Evolutionary conservation across 2,888 invertebrate genomes (phyloP).

Genomic region (Drosophila siamana): DNA sequence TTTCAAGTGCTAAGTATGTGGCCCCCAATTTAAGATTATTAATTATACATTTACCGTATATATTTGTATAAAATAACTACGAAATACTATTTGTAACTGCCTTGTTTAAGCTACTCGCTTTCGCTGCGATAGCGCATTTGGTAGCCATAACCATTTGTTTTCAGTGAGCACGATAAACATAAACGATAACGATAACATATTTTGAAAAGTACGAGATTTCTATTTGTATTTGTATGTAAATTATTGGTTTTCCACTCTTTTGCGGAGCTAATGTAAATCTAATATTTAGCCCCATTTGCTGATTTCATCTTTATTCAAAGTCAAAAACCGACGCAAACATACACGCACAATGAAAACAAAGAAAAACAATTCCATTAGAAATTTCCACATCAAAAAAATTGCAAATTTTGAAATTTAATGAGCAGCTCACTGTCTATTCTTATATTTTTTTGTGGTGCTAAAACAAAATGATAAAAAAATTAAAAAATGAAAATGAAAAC

Average conservation of each 20-base stretch:
- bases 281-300: constrained; percentile 3
- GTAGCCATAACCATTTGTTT: constrained; percentile 62
- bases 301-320: constrained; percentile 22
- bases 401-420: constrained; percentile 26
- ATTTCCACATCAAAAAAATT: constrained; percentile 50
- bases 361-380: constrained; percentile 70
- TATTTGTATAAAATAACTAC: constrained; percentile 48
- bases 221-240: constrained; percentile 36
- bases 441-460: constrained; percentile 65
- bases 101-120: constrained; percentile 67
- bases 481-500: constrained; percentile 13
- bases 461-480: constrained; percentile 9
- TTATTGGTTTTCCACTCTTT: constrained; percentile 18
- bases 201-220: constrained; percentile 37
- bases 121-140: constrained; percentile 25
- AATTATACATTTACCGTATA: constrained; percentile 40
- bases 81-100: constrained; percentile 75
- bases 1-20: constrained; percentile 66
- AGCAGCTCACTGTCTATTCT: constrained; percentile 55
- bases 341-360: constrained; percentile 48
- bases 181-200: constrained; percentile 9
- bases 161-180: constrained; percentile 55
- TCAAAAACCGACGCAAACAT: constrained; percentile 24
- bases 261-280: constrained; percentile 19
- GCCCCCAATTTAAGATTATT: constrained; percentile 73